Evolutionary conservation across 2,113 vertebrate species (phyloP).

Genomic region (Coturnix japonica): DNA sequence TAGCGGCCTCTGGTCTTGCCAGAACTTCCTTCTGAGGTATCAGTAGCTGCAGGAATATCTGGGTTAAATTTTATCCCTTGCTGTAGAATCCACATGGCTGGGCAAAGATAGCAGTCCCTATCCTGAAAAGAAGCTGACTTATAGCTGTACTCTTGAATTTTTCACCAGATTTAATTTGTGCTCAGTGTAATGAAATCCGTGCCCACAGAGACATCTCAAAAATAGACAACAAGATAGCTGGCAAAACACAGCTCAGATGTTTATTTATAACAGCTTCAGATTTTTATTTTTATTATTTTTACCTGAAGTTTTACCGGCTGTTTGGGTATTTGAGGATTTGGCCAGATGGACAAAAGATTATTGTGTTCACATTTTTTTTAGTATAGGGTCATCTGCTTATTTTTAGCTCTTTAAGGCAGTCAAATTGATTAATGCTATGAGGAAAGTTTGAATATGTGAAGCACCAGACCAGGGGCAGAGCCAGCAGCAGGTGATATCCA

Average conservation of each 20-base stretch:
- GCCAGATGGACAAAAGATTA: neutral
- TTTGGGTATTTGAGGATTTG: neutral
- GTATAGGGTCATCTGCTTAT: neutral
- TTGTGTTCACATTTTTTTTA: neutral
- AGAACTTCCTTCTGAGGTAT: neutral
- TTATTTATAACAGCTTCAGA: neutral
- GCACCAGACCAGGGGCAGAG: neutral
- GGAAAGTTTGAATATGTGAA: neutral
- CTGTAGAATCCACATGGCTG: neutral
- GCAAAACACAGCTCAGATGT: neutral
- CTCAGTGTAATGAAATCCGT: conserved; percentile 9
- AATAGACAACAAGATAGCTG: neutral
- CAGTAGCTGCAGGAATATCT: neutral
- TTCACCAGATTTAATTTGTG: neutral
- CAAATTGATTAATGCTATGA: neutral
- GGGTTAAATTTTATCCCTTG: neutral
- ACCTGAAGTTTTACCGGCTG: neutral
- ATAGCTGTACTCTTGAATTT: neutral
- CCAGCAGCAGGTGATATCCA: neutral
- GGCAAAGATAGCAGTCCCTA: neutral
- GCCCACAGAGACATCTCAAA: neutral
- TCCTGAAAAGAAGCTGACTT: neutral
- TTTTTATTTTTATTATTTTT: neutral
- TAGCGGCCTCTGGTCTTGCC: neutral
- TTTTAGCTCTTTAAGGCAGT: neutral